Percentiles rank a stretch among this genome's conserved stretches.
phyloP scores from a whole-genome alignment of 2,888 invertebrate species.

The Merodon equestris region DNA sequence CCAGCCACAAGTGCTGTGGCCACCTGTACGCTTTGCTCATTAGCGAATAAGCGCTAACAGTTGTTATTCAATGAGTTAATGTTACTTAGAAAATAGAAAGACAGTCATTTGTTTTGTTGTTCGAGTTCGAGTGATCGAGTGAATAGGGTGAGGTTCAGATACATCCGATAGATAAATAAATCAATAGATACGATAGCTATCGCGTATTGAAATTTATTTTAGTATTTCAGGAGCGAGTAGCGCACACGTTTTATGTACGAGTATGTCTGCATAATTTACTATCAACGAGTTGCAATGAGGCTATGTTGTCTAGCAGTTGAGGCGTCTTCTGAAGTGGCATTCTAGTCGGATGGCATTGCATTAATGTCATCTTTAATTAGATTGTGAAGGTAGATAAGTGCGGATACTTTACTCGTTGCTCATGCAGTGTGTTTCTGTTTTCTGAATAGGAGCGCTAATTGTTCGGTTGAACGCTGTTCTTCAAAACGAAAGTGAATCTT shows the following conservation, averaged over 20 bases:
- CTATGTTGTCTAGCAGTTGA: conserved; percentile 10
- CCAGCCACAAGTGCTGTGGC: too few relatives aligned
- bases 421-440: too few relatives aligned
- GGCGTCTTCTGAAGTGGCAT: conserved; percentile 25
- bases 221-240: conserved; percentile 24
- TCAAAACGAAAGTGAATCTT: too few relatives aligned
- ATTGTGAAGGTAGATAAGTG: too few relatives aligned
- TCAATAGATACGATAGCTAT: conserved; percentile 6
- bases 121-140: conserved; percentile 21
- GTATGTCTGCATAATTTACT: conserved; percentile 38
- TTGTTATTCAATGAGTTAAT: conserved; percentile 29
- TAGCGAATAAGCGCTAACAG: conserved; percentile 38
- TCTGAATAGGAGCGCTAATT: too few relatives aligned
- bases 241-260: conserved; percentile 8
- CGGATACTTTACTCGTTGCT: neutral
- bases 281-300: neutral
- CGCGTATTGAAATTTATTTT: conserved; percentile 21
- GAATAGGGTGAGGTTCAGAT: conserved; percentile 28
- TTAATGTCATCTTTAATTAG: too few relatives aligned
- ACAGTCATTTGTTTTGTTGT: conserved; percentile 32
- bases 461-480: too few relatives aligned
- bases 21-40: conserved; percentile 25
- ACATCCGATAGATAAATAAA: conserved; percentile 14
- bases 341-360: too few relatives aligned
- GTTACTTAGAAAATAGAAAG: conserved; percentile 34